A percentile compares a stretch with the other conserved stretches of the same genome.
These are phyloP conservation scores for Auanema freiburgensis DNA, from an alignment of 2,888 invertebrate species.

Conservation along the genomic window DNA sequence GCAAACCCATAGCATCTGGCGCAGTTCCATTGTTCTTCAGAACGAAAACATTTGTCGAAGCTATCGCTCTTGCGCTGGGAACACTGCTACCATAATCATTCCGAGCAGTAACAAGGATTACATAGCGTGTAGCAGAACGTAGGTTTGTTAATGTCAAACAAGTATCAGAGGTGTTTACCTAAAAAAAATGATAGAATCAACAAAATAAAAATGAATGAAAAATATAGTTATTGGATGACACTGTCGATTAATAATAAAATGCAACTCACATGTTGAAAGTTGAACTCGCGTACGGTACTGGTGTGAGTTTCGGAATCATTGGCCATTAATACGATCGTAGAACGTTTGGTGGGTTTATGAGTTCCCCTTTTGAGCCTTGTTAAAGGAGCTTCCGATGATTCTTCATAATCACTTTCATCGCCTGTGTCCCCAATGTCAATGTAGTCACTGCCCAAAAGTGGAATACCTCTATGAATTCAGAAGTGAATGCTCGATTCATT, in stretches of 20 bases:
- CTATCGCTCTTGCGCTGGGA: constrained; percentile 43
- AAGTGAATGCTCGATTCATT: neutral
- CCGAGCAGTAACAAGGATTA: constrained; percentile 79
- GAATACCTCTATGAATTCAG: constrained; percentile 7
- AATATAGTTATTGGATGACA: too few species aligned
- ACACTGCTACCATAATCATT: constrained; percentile 74
- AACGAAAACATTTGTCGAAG: constrained; percentile 43
- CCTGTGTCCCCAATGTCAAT: constrained; percentile 37
- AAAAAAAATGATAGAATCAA: neutral
- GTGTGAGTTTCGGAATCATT: constrained; percentile 44
- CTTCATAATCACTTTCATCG: constrained; percentile 36
- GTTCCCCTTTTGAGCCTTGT: too few species aligned
- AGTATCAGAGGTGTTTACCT: constrained; percentile 75
- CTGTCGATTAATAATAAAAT: too few species aligned
- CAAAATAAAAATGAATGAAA: too few species aligned
- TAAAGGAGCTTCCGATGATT: constrained; percentile 13
- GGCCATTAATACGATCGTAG: constrained; percentile 45
- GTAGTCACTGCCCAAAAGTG: constrained; percentile 45
- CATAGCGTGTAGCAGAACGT: constrained; percentile 76
- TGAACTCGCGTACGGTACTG: constrained; percentile 45
- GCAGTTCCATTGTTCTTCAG: constrained; percentile 32
- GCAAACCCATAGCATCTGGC: constrained; percentile 38
- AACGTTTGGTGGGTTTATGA: constrained; percentile 10
- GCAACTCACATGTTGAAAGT: constrained; percentile 33
- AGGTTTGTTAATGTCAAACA: constrained; percentile 71